Base-by-base conservation (phyloP, 2,888 invertebrate genomes). In the Mesorhabditis sp. region DNA sequence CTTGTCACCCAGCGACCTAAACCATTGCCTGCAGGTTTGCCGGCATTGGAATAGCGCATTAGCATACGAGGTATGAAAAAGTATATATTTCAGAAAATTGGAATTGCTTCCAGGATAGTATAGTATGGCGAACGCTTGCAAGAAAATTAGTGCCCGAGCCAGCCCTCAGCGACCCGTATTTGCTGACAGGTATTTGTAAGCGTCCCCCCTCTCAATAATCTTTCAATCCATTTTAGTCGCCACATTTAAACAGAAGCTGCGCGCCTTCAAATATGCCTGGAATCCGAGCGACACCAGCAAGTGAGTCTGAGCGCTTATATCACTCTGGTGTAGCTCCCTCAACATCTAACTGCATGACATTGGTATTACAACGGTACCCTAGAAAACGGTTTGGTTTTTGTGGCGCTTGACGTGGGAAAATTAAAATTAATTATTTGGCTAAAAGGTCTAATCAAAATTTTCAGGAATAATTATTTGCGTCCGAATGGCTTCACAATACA, bases 401-500 rank as follows among this genome's bases (percentile, higher is more conserved):
- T 68, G 66, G 41, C 10, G 10, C 10, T 10, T n/a, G 10, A 15
- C 13, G 28, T 3, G 7, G 42, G 10, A 66, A 13, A 66, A 3
- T 43, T 66, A 10, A 13, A 65, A 43, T 7, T 42, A n/a, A 42
- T 65, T 65, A 28, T 67, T 67, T 41, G 44, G 43, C 3, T 67
- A 10, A 67, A 42, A 13, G 6, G 44, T 43, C 1, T 43, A 41
- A 43, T 10, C n/a, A 69, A 4, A 13, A 4, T n/a, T 63, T 68
- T 71, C 67, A 80, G 94, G 86, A 95, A 98, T 88, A 92, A 96
- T 86, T 96, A 93, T 87, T 92, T 97, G 69, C 95, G 95, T 89
- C 91, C 93, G 43, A 95, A 95, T 88, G 95, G 95, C 76, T 97
- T 97, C 87, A 97, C 97, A 41, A 89, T 97, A 82, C 97, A 97